A percentile compares a stretch with the other conserved stretches of the same genome.
Conservation (phyloP, 2,797 vertebrate genomes). For the Acridotheres tristis region DNA sequence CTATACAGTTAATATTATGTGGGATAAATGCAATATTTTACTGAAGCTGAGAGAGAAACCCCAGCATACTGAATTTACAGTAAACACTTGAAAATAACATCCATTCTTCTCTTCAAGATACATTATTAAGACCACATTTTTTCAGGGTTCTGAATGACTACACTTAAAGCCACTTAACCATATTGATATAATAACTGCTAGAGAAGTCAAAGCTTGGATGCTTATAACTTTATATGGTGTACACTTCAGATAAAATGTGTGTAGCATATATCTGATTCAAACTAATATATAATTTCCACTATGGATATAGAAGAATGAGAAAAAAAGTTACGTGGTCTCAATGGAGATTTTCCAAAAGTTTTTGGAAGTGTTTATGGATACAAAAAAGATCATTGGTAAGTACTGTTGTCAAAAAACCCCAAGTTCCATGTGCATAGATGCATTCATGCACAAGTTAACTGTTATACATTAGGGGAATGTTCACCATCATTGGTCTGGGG, state of each 20-base stretch:
- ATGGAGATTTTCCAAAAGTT: neutral
- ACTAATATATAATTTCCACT: neutral
- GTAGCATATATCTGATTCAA: neutral
- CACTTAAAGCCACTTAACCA: neutral
- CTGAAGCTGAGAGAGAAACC: neutral
- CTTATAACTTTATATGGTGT: neutral
- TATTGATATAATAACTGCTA: conserved; percentile 1
- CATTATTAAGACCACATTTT: conserved; percentile 54
- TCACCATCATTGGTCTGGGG: neutral
- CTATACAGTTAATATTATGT: neutral
- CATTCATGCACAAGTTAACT: neutral
- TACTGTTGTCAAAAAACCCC: neutral
- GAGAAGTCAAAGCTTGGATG: conserved; percentile 17
- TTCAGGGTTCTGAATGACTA: neutral
- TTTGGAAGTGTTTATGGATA: neutral
- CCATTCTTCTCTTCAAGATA: conserved; percentile 15
- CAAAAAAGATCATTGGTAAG: neutral
- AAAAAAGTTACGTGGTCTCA: neutral
- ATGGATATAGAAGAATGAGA: neutral
- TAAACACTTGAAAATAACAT: neutral
- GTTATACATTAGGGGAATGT: neutral
- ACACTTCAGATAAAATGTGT: neutral
- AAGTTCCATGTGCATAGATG: neutral
- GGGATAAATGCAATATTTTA: neutral
- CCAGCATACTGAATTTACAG: neutral